Evolutionary conservation across 2,797 vertebrate species (phyloP), one percentile per base, ranked within the genome.

Genomic region (Artibeus jamaicensis): DNA sequence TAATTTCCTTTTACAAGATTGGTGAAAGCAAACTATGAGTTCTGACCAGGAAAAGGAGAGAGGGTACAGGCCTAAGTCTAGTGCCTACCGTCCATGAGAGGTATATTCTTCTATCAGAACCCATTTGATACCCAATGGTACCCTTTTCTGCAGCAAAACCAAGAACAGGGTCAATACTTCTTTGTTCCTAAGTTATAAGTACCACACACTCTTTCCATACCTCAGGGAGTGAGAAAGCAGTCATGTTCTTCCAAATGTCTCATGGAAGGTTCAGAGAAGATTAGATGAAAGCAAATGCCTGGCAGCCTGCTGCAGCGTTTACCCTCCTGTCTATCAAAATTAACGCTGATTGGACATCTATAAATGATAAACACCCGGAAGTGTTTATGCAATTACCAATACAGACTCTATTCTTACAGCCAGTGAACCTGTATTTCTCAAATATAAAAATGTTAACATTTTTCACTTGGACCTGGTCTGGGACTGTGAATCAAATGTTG

Each of bases 71-170:
- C n/a, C 88, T 84, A 90, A 78, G 95, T 93, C 82, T 12, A 50
- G 29, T 73, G 57, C 82, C 62, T 62, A 12, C 19, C 48, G 48
- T 82, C 82, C 65, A 19, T 29, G 19, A 78, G 29, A 89, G 14
- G 5, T 29, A 34, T 46, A 48, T 73, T 86, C 68, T 70, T 53
- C 67, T 93, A 84, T 68, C 82, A 93, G 78, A 29, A 83, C 32
- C 87, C 53, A 42, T 79, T 53, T 70, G 55, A 71, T 44, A 32
- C 19, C 55, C 44, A n/a, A 0, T 18, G 46, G 73, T 91, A 71
- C 96, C 48, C 76, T 90, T 82, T 22, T 12, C 55, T 34, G 89
- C 89, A 96, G 70, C 32, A 86, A 96, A 94, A 68, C 10, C 74
- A 55, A 90, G 44, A 87, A 59, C 44, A 62, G 46, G 92, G 39